These are phyloP conservation scores for Myotis myotis DNA, from an alignment of 2,797 vertebrate species.

Conservation along the genomic window DNA sequence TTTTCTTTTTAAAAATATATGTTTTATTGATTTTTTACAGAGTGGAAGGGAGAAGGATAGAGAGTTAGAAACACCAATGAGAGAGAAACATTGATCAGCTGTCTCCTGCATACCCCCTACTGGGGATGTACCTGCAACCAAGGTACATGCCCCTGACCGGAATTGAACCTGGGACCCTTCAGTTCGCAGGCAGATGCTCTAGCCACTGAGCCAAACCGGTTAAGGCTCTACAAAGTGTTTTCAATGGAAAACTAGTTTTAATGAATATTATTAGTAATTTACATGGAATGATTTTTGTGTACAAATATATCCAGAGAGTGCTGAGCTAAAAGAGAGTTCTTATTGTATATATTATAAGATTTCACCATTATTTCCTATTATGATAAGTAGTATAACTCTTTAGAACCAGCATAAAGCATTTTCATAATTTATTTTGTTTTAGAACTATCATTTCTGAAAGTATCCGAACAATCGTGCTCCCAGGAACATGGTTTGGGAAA, in stretches of 20 bases:
- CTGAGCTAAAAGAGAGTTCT: not conserved
- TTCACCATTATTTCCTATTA: constrained; percentile 4
- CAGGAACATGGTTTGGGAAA: not conserved
- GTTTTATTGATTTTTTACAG: too few relatives aligned
- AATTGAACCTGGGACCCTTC: too few relatives aligned
- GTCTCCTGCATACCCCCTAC: too few relatives aligned
- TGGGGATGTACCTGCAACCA: too few relatives aligned
- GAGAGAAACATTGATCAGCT: too few relatives aligned
- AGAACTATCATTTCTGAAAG: not conserved
- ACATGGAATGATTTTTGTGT: not conserved
- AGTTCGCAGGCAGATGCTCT: too few relatives aligned
- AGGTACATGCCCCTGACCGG: too few relatives aligned
- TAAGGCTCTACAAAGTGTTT: not conserved
- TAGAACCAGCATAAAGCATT: not conserved
- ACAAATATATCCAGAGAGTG: not conserved
- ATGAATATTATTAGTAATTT: not conserved
- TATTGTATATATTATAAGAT: not conserved
- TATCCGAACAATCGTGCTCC: not conserved
- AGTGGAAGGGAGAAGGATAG: too few relatives aligned
- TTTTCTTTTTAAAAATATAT: too few relatives aligned
- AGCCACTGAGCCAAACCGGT: too few relatives aligned
- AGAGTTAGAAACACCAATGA: too few relatives aligned
- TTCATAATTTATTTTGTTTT: constrained; percentile 42
- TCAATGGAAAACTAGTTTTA: not conserved
- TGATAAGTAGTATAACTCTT: not conserved